Conservation (phyloP, 2,888 invertebrate genomes). For the Xylota segnis region DNA sequence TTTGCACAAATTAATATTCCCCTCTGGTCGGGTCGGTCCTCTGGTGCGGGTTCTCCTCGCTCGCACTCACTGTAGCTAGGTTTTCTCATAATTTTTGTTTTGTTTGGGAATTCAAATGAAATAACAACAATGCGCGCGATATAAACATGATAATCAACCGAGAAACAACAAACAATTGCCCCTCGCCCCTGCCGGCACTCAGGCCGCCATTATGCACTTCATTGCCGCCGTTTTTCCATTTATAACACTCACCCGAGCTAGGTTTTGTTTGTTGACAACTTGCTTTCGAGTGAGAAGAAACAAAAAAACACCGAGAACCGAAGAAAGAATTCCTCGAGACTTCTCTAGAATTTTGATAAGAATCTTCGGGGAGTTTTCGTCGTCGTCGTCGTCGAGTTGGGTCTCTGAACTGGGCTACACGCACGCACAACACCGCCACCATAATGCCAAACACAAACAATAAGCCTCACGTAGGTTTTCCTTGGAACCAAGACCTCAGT, state of each 20-base stretch:
- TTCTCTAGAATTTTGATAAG: conserved; percentile 71
- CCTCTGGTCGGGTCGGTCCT: conserved; percentile 15
- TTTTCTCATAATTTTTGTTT: conserved; percentile 24
- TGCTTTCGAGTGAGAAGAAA: not conserved
- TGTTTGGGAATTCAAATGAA: conserved; percentile 54
- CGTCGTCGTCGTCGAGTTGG: not conserved
- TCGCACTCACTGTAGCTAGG: not conserved
- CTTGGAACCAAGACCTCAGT: conserved; percentile 3
- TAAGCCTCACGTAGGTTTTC: conserved; percentile 9
- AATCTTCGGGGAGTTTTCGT: conserved; percentile 36
- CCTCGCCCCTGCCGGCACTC: not conserved
- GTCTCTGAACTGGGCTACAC: conserved; percentile 52
- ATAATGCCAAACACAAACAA: conserved; percentile 15
- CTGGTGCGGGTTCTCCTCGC: not conserved
- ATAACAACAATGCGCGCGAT: conserved; percentile 47
- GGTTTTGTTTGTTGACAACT: conserved; percentile 33
- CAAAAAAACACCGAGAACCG: too few relatives aligned
- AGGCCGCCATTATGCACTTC: conserved; percentile 44
- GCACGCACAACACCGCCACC: not conserved
- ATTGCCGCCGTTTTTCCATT: conserved; percentile 31
- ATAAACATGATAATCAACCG: conserved; percentile 50
- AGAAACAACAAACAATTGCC: conserved; percentile 15
- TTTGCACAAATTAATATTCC: conserved; percentile 63
- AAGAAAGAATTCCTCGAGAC: conserved; percentile 31
- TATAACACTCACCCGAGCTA: conserved; percentile 24